Base-by-base conservation (phyloP, 2,113 vertebrate genomes). In the Hemiprocne comata region DNA sequence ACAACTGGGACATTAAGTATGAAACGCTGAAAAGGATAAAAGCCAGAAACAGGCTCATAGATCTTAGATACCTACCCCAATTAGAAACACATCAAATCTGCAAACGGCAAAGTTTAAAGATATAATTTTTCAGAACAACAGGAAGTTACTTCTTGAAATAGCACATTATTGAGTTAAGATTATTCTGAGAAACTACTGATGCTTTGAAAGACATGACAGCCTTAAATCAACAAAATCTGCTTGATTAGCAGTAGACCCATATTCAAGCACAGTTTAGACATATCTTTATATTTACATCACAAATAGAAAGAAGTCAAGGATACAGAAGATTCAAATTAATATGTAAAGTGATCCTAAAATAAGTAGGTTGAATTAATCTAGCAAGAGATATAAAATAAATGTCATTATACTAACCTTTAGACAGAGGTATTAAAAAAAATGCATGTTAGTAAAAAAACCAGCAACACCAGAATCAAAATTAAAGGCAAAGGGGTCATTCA, bases 281-380 rank as follows among this genome's bases (percentile, higher is more conserved):
- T 10, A 65, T 23, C 60, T 83, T 85, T 67, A 58, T 24, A 65
- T 18, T 89, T 87, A 44, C 79, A 54, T 17, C 16, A 50, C 12
- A 83, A 73, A 29, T 31, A 79, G 40, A 76, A 95, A 87, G 17
- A 96, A 95, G 38, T 64, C 13, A 95, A 87, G 33, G 33, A 58
- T 76, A 93, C 77, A 81, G 48, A n/a, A 42, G 36, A 90, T 46
- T 20, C 40, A 72, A 85, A 72, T 7, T 73, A 54, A 78, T 66
- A 91, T 4, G 20, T 29, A 79, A 84, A 85, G 13, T 48, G 29
- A 77, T 66, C 21, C 29, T 42, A 74, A 91, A 79, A 87, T 51
- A 89, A 85, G 65, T 14, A 81, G 24, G 19, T 72, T 87, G 80
- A 94, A 81, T 17, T 8, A 15, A 76, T 54, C 18, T 87, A 83